Base-by-base conservation (phyloP, 2,888 invertebrate genomes). In the Graphium colonna region DNA sequence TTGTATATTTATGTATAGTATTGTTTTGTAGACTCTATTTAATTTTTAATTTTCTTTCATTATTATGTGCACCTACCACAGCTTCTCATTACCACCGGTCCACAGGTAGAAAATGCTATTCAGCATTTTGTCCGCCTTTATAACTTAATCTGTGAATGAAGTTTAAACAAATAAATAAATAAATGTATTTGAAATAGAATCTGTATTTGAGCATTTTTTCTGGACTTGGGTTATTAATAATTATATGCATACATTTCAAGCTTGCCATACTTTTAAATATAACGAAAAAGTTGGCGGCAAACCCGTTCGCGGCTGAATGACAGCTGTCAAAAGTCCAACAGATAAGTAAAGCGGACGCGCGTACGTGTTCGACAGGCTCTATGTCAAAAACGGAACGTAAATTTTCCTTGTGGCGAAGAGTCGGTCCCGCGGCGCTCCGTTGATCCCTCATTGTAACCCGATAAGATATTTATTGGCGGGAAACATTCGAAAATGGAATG, bases 381-480 rank as follows among this genome's bases (percentile, higher is more conserved):
- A 62, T 57, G 56, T 64, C 60, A 57, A 60, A n/a, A 61, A 57
- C 57, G 55, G 52, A 60, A 64, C 61, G 60, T 63, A 63, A 66
- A 62, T 61, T 60, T 57, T 62, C 59, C 56, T 58, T 64, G 73
- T 74, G 73, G 67, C 73, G 73, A 80, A 64, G 65, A 63, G 52
- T 47, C 33, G 47, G 60, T 79, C 81, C 80, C 77, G 64, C 28
- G 72, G 65, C 78, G 71, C 65, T 61, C 66, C 67, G 73, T 75
- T 77, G 77, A 80, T 74, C 78, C 79, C 77, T 79, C 76, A 84
- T 83, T 85, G 86, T 86, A 88, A 87, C 84, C 76, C 77, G 84
- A 86, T 88, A 88, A 87, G 78, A 83, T 88, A 88, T 89, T 87
- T 89, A 89, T 86, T 85, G 86, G 79, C 74, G 77, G 79, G 75